phyloP scores from a whole-genome alignment of 2,888 invertebrate genomes.

The Aproaerema taeniolella region DNA sequence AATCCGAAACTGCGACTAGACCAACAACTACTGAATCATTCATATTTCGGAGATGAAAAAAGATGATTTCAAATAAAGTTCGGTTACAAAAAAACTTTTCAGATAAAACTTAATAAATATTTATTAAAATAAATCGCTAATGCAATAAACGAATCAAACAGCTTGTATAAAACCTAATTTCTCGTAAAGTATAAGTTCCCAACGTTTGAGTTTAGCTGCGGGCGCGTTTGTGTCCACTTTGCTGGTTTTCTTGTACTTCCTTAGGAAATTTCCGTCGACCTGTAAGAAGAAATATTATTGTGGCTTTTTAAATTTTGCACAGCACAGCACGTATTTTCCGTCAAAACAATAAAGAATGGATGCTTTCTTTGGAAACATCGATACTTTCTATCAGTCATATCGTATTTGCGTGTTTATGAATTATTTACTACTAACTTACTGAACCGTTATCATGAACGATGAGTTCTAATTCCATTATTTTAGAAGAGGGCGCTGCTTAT shows the following conservation, averaged over 20 bases:
- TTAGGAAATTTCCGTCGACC: slow-evolving; percentile 59
- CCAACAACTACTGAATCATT: too few species aligned
- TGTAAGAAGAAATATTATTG: neutral
- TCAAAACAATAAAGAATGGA: neutral
- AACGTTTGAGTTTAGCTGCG: slow-evolving; percentile 59
- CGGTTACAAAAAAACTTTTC: too few species aligned
- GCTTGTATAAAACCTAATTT: slow-evolving; percentile 66
- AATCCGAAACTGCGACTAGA: too few species aligned
- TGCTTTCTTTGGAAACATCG: neutral
- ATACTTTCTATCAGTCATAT: neutral
- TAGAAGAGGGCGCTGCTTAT: too few species aligned
- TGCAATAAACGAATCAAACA: slow-evolving; percentile 32
- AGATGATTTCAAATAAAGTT: too few species aligned
- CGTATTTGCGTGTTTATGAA: neutral
- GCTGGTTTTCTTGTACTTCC: slow-evolving; percentile 54
- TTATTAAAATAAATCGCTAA: slow-evolving; percentile 10
- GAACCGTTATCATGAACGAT: too few species aligned
- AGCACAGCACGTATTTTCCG: neutral
- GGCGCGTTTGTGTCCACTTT: slow-evolving; percentile 55
- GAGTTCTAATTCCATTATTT: too few species aligned
- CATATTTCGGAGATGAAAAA: too few species aligned
- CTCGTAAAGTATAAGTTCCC: slow-evolving; percentile 66
- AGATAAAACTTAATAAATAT: too few species aligned
- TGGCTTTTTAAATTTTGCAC: neutral
- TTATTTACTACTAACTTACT: too few species aligned